Conservation (phyloP, 2,113 vertebrate species). For the Corythornis madagascariensis region DNA sequence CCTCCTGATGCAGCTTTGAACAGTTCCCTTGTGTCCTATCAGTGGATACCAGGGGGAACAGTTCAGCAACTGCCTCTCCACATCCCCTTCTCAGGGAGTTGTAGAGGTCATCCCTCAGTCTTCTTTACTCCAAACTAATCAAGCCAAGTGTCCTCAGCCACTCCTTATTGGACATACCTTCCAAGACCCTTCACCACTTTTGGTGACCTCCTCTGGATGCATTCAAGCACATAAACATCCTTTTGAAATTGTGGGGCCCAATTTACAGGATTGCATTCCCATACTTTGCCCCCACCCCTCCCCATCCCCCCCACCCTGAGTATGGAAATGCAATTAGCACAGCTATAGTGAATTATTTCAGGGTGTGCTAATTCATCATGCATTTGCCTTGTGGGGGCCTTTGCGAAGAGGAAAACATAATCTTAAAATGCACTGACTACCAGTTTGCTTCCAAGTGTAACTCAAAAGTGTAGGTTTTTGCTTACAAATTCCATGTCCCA, state of each 20-base stretch:
- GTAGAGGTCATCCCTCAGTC: neutral
- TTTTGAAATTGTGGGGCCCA: neutral
- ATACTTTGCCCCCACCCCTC: neutral
- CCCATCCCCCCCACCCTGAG: neutral
- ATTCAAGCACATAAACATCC: neutral
- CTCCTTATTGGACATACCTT: neutral
- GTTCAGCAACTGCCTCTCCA: neutral
- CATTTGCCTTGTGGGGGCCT: neutral
- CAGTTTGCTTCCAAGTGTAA: neutral
- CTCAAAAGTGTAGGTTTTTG: neutral
- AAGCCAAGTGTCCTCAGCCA: neutral
- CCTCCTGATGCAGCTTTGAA: neutral
- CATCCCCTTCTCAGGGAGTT: neutral
- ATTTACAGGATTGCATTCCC: neutral
- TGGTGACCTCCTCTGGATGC: neutral
- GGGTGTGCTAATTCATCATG: neutral
- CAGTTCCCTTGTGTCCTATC: rapidly evolving
- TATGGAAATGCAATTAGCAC: neutral
- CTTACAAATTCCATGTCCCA: neutral
- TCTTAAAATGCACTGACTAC: neutral
- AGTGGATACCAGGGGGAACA: neutral
- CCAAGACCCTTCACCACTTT: neutral
- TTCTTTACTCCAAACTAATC: neutral
- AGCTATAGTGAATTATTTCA: neutral
- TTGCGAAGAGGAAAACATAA: neutral